Conservation (phyloP, 1,140 invertebrate species). For the Achatina immaculata region DNA sequence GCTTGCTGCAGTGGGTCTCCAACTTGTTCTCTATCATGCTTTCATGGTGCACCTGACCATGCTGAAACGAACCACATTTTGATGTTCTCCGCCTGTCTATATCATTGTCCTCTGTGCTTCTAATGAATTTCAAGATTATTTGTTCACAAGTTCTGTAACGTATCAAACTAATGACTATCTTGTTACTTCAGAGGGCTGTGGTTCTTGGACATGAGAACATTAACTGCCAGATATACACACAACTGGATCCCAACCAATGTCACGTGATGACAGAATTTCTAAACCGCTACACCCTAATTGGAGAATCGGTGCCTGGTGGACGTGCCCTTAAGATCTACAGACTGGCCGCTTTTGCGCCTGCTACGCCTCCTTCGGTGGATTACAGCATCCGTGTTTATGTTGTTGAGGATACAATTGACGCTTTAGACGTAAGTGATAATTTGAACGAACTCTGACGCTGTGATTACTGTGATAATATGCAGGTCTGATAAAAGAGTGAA, state of each 20-base stretch:
- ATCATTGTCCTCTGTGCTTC: no score
- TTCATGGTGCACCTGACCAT: no score
- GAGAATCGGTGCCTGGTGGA: slow-evolving; percentile 79
- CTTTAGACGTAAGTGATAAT: slow-evolving; percentile 79
- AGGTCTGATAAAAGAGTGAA: no score
- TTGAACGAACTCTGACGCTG: no score
- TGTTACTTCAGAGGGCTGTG: slow-evolving; percentile 80
- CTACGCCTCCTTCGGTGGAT: slow-evolving; percentile 75
- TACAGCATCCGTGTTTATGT: slow-evolving; percentile 90
- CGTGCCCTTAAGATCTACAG: slow-evolving; percentile 85
- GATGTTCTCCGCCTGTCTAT: no score
- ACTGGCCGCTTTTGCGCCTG: slow-evolving; percentile 85
- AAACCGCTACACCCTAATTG: slow-evolving; percentile 88
- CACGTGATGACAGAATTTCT: slow-evolving; percentile 91
- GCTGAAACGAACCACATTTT: no score
- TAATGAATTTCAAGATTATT: no score
- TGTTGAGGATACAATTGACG: slow-evolving; percentile 91
- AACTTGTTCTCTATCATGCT: no score
- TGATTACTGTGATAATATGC: no score
- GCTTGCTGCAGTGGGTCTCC: no score
- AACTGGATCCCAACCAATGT: slow-evolving; percentile 88
- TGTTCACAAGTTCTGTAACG: no score
- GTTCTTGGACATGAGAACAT: slow-evolving; percentile 95
- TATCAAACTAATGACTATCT: no score
- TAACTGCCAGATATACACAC: slow-evolving; percentile 92